A percentile compares a stretch with the other conserved stretches of the same genome.
Conservation (phyloP, 2,113 vertebrate genomes). For the Dasyprocta punctata region DNA sequence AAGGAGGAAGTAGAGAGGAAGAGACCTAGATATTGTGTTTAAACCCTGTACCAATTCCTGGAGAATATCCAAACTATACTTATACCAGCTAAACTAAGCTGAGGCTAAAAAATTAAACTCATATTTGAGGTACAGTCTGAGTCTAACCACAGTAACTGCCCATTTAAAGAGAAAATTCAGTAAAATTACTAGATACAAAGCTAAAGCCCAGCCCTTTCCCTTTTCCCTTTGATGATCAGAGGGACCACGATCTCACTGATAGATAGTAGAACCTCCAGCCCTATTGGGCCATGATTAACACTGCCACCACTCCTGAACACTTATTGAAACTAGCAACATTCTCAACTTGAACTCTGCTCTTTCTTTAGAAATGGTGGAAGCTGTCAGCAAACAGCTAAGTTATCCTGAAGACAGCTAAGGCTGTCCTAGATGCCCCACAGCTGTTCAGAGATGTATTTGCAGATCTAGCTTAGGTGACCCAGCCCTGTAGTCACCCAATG, state of each 20-base stretch:
- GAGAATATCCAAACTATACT: background rate
- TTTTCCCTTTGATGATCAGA: background rate
- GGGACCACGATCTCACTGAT: background rate
- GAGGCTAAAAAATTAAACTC: background rate
- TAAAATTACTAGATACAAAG: background rate
- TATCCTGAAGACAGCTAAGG: background rate
- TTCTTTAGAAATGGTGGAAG: background rate
- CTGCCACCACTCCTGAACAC: background rate
- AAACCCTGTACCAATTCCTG: background rate
- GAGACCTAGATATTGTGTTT: background rate
- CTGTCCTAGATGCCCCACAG: background rate
- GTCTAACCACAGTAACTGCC: background rate
- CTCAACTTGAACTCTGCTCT: background rate
- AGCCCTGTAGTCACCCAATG: background rate
- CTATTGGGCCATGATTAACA: background rate
- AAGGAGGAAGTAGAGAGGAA: background rate
- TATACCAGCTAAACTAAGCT: background rate
- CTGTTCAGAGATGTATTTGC: background rate
- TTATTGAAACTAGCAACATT: background rate
- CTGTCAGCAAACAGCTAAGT: background rate
- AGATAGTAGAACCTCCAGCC: background rate
- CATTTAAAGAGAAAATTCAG: background rate
- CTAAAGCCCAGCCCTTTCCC: background rate
- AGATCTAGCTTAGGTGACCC: background rate
- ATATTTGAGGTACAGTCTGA: background rate